Conservation (phyloP, 2,113 vertebrate genomes). For the Calyptomena viridis region DNA sequence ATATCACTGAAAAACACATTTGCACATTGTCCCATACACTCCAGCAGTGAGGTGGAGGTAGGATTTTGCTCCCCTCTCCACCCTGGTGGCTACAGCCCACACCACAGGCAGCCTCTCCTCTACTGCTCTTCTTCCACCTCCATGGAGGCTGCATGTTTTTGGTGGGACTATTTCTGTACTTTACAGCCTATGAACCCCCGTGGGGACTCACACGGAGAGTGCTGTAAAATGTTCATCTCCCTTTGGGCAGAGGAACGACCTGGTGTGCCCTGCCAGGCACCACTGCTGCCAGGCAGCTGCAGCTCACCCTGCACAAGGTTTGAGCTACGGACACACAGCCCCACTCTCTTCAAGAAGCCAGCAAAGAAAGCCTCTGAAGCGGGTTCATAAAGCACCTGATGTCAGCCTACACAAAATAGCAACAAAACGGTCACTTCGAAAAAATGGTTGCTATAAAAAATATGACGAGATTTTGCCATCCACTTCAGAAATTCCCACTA, state of each 20-base stretch:
- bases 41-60: neutral
- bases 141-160: neutral
- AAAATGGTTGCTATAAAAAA: neutral
- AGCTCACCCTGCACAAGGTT: neutral
- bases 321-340: neutral
- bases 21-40: neutral
- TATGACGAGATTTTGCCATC: neutral
- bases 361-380: neutral
- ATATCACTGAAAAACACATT: neutral
- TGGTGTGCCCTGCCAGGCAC: neutral
- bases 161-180: neutral
- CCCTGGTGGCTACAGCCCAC: neutral
- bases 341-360: neutral
- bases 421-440: neutral
- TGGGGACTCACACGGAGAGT: accelerated
- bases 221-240: neutral
- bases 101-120: accelerated
- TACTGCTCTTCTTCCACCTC: neutral
- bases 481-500: neutral
- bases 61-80: neutral
- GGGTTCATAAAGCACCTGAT: neutral
- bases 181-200: neutral
- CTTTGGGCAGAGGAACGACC: accelerated
- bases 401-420: neutral
- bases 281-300: neutral